Evolutionary conservation across 2,797 vertebrate species (phyloP), one percentile per base, ranked within the genome.

Genomic region (Coccyzus lansbergi): DNA sequence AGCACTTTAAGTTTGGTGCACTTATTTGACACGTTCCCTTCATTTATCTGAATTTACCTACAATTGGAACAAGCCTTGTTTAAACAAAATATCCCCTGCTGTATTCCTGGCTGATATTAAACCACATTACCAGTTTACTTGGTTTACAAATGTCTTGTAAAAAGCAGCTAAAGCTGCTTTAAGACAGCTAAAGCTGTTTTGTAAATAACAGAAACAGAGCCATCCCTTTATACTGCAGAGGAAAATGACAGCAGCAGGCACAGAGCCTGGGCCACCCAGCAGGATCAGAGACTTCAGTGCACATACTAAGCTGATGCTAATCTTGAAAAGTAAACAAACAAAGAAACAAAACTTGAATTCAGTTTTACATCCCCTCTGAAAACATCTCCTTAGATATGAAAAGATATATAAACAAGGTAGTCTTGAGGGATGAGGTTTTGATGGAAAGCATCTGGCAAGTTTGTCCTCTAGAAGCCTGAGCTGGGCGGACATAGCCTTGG

Each of bases 281-380:
- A 49, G 36, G 17, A 60, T 60, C 84, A 14, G 44, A 46, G 0
- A 65, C 46, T 74, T 64, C 38, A 33, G 20, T 2, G 7, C 62
- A 64, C 14, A 5, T 58, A 86, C 84, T 79, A 69, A 81, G 46
- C 53, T 78, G 48, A 55, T 60, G 31, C 34, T 93, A 80, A 92
- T 90, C 88, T 92, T 85, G 88, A 42, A 78, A 91, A 76, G 42
- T 16, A 86, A 94, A 34, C 68, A 72, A 90, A 83, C 64, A 80
- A 49, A 64, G 29, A 62, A 83, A 42, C 28, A 63, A 51, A 84
- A 79, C 64, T 92, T 90, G 33, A 86, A 53, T 83, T 81, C 70
- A 63, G 25, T 59, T 25, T 70, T 89, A 59, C 10, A n/a, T 26
- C 36, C 60, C 62, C 75, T 44, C 87, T 82, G 90, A 94, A 90